These are phyloP conservation scores for Pangasius krempfi DNA, from an alignment of 2,797 vertebrate genomes.

Conservation along the genomic window DNA sequence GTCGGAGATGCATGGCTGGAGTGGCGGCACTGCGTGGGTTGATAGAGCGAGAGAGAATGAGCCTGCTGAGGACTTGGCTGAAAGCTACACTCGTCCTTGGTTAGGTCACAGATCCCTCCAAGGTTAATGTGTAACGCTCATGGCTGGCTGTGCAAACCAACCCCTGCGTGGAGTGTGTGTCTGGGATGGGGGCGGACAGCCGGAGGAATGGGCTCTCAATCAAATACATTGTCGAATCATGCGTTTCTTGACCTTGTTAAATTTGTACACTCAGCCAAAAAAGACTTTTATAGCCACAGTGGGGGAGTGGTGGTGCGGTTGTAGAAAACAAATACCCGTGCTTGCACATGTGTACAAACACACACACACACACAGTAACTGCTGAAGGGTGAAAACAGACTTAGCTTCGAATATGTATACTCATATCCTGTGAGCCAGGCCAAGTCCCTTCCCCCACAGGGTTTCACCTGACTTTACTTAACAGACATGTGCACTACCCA, in stretches of 20 bases:
- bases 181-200: constrained; percentile 29
- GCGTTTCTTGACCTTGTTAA: constrained; percentile 55
- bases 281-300: constrained; percentile 43
- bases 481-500: constrained; percentile 42
- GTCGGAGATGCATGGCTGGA: constrained; percentile 41
- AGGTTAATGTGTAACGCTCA: constrained; percentile 60
- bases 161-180: constrained; percentile 45
- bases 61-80: constrained; percentile 38
- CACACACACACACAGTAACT: constrained; percentile 18
- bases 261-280: constrained; percentile 50
- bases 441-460: constrained; percentile 63
- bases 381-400: constrained; percentile 47
- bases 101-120: constrained; percentile 50
- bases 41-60: not conserved
- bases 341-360: constrained; percentile 14
- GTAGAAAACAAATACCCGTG: constrained; percentile 46
- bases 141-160: constrained; percentile 51
- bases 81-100: constrained; percentile 51
- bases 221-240: constrained; percentile 55
- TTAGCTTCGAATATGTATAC: constrained; percentile 40
- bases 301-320: constrained; percentile 44
- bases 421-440: constrained; percentile 45
- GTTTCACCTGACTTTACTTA: constrained; percentile 61
- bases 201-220: constrained; percentile 45
- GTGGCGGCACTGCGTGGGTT: constrained; percentile 15